These are phyloP conservation scores for Artibeus lituratus DNA, from an alignment of 2,797 vertebrate species.

Conservation along the genomic window DNA sequence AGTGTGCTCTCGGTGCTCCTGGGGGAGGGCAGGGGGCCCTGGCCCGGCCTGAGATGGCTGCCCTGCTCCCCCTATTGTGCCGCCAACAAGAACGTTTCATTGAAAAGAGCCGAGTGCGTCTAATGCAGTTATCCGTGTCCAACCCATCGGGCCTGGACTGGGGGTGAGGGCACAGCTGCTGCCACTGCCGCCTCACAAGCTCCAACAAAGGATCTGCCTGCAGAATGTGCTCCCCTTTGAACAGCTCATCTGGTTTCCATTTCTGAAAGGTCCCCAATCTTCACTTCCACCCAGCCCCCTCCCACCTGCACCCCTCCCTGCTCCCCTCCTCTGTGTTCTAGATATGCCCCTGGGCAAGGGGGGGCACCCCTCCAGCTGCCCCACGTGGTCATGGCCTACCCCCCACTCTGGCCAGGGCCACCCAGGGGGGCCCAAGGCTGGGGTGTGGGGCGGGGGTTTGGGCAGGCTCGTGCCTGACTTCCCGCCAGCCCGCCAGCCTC, in stretches of 20 bases:
- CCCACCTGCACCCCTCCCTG: neutral
- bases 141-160: constrained; percentile 47
- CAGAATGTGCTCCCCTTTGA: constrained; percentile 70
- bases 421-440: neutral
- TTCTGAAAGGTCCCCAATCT: constrained; percentile 72
- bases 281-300: constrained; percentile 54
- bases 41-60: constrained; percentile 43
- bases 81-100: constrained; percentile 67
- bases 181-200: constrained; percentile 55
- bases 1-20: neutral
- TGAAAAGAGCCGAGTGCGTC: constrained; percentile 75
- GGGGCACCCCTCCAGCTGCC: neutral
- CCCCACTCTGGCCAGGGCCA: neutral
- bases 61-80: constrained; percentile 60
- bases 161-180: constrained; percentile 56
- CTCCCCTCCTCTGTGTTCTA: neutral
- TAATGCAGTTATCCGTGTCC: constrained; percentile 78
- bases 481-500: neutral
- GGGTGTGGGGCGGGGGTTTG: neutral
- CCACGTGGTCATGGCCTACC: accelerated
- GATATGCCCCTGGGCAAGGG: neutral
- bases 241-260: constrained; percentile 71
- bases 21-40: neutral
- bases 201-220: constrained; percentile 65
- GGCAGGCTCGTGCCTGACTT: neutral